A percentile compares a stretch with the other conserved stretches of the same genome.
These are phyloP conservation scores for Corynorhinus townsendii DNA, from an alignment of 2,113 vertebrate genomes.

Conservation along the genomic window DNA sequence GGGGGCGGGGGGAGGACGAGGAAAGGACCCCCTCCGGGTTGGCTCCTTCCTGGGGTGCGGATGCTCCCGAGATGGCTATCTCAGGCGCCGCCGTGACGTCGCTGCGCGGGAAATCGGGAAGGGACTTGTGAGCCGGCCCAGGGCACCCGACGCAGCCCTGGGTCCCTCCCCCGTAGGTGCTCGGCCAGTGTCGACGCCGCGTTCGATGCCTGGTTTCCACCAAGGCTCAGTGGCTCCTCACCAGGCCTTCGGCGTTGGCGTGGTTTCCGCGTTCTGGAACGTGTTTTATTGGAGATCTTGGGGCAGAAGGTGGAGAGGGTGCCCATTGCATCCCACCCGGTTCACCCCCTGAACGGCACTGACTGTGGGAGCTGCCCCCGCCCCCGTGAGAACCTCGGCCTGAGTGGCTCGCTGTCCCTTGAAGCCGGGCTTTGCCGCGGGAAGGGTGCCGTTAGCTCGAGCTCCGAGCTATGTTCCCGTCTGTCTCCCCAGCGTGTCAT, in stretches of 20 bases:
- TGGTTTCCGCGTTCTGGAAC: background rate
- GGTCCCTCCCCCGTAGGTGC: no score
- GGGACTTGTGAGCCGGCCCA: no score
- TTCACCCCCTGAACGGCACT: background rate
- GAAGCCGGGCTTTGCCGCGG: background rate
- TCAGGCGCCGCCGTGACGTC: background rate
- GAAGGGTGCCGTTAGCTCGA: accelerated
- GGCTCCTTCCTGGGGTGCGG: background rate
- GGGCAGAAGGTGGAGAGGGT: background rate
- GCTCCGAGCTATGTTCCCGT: no score
- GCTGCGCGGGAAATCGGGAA: background rate
- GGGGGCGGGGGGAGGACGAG: no score
- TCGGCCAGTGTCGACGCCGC: accelerated
- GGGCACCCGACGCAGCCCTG: no score
- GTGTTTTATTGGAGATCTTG: background rate
- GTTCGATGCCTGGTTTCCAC: background rate
- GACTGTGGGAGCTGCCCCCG: no score
- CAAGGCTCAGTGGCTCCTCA: accelerated
- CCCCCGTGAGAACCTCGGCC: background rate
- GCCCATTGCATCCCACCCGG: accelerated
- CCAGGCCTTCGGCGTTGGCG: accelerated
- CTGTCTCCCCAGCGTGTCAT: accelerated
- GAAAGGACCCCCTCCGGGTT: no score
- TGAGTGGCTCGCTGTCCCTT: accelerated
- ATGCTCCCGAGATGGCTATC: background rate